A percentile compares a stretch with the other conserved stretches of the same genome.
Conservation (phyloP, 2,888 invertebrate species). For the Pyrrhia umbra region DNA sequence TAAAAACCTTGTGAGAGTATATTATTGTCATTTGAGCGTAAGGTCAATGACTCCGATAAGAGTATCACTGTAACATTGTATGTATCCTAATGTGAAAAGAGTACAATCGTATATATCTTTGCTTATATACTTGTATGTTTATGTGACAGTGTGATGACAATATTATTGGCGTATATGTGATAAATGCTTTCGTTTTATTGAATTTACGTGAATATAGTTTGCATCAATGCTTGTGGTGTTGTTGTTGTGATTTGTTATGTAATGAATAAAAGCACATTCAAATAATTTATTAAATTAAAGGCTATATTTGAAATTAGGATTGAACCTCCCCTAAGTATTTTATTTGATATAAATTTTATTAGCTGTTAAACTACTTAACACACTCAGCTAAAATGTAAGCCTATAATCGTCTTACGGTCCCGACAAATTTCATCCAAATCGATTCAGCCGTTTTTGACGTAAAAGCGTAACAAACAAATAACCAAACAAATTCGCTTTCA, state of each 20-base stretch:
- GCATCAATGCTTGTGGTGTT: neutral
- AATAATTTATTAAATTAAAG: neutral
- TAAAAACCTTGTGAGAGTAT: constrained; percentile 37
- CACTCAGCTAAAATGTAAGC: no score
- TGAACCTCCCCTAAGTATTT: no score
- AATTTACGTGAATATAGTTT: constrained; percentile 12
- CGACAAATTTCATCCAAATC: no score
- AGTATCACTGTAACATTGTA: constrained; percentile 43
- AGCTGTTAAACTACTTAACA: no score
- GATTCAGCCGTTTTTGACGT: no score
- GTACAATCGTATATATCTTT: constrained; percentile 31
- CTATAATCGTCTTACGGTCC: no score
- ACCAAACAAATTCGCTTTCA: no score
- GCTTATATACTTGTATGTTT: neutral
- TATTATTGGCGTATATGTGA: constrained; percentile 28
- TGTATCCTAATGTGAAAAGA: constrained; percentile 40
- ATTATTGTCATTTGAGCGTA: constrained; percentile 52
- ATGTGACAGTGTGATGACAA: constrained; percentile 23
- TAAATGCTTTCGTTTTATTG: constrained; percentile 37
- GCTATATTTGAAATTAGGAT: neutral
- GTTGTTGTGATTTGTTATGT: constrained; percentile 4
- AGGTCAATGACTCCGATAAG: constrained; percentile 58
- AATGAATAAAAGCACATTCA: constrained; percentile 3
- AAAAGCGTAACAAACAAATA: no score
- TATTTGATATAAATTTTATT: no score